phyloP scores from a whole-genome alignment of 2,113 vertebrate species.

The Notiomystis cincta region DNA sequence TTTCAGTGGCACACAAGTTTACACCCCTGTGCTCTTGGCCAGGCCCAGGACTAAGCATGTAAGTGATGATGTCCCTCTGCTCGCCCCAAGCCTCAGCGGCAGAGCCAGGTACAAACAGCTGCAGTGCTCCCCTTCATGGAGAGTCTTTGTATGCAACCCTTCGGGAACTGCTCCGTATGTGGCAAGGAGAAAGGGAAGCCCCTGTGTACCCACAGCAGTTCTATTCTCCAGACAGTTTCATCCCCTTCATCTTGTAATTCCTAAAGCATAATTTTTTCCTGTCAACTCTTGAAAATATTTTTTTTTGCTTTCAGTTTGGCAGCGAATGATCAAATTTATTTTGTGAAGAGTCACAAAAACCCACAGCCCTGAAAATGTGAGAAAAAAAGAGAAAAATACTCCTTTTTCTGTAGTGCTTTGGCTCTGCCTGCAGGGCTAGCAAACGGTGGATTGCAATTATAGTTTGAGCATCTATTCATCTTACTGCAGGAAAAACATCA shows the following conservation, averaged over 20 bases:
- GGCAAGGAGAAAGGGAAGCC: neutral
- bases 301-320: neutral
- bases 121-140: accelerated
- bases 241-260: neutral
- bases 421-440: neutral
- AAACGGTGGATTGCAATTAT: neutral
- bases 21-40: neutral
- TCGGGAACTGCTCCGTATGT: neutral
- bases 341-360: neutral
- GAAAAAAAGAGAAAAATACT: neutral
- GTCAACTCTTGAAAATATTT: neutral
- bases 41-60: neutral
- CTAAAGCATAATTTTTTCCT: neutral
- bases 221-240: neutral
- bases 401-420: neutral
- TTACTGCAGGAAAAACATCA: constrained; percentile 16
- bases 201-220: neutral
- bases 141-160: neutral
- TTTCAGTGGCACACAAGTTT: neutral
- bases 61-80: neutral
- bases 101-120: neutral
- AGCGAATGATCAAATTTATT: neutral
- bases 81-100: neutral
- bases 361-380: neutral
- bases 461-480: neutral